Evolutionary conservation across 2,888 invertebrate species (phyloP).

Genomic region (Protonemura montana): DNA sequence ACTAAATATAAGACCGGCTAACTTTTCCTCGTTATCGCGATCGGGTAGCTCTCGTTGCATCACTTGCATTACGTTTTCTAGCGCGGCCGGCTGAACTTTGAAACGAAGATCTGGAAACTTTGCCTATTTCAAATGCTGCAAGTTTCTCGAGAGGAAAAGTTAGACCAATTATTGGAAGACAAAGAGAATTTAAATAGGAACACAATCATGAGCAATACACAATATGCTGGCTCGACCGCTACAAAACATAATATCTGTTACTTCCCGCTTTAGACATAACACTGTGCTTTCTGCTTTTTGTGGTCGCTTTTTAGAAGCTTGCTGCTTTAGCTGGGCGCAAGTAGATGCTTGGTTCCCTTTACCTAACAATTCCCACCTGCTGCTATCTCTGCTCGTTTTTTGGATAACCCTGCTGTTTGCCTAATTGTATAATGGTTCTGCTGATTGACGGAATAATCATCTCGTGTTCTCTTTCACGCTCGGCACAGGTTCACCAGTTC

Average conservation of each 20-base stretch:
- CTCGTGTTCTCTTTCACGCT: neutral
- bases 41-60: neutral
- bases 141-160: slow-evolving; percentile 48
- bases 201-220: neutral
- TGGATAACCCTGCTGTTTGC: slow-evolving; percentile 55
- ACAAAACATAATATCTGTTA: slow-evolving; percentile 44
- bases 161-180: slow-evolving; percentile 41
- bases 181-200: neutral
- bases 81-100: neutral
- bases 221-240: slow-evolving; percentile 42
- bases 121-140: slow-evolving; percentile 8
- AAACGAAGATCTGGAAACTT: neutral
- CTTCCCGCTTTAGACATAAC: slow-evolving; percentile 48
- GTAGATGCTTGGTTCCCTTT: slow-evolving; percentile 51
- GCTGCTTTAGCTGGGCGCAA: slow-evolving; percentile 50
- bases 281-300: slow-evolving; percentile 51
- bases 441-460: neutral
- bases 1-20: slow-evolving; percentile 45
- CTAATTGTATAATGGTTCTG: slow-evolving; percentile 13
- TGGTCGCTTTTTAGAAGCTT: slow-evolving; percentile 51
- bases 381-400: slow-evolving; percentile 52
- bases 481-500: neutral
- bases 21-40: slow-evolving; percentile 49
- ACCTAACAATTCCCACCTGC: slow-evolving; percentile 47
- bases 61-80: neutral